Conservation (phyloP, 2,888 invertebrate species). For the Rotaria socialis region DNA sequence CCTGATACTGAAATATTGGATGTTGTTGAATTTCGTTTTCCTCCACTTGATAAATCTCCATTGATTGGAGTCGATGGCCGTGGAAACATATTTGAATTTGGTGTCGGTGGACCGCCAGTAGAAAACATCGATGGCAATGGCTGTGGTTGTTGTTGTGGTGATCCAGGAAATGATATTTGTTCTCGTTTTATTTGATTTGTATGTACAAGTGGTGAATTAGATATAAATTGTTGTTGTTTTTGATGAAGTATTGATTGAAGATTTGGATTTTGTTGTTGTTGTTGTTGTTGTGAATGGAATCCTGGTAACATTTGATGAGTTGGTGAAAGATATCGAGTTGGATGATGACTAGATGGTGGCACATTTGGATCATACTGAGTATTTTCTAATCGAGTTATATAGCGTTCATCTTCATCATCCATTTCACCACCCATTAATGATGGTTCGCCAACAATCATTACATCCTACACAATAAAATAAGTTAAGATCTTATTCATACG, state of each 20-base stretch:
- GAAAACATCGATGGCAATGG: slow-evolving; percentile 22
- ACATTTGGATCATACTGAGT: slow-evolving; percentile 76
- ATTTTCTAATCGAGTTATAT: slow-evolving; percentile 95
- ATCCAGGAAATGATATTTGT: not conserved
- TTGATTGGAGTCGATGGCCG: not conserved
- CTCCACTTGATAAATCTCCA: not conserved
- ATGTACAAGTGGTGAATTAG: not conserved
- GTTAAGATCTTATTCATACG: no score
- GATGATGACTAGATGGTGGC: not conserved
- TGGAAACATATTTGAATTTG: not conserved
- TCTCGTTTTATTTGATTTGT: slow-evolving; percentile 28
- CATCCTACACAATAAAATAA: slow-evolving; percentile 69
- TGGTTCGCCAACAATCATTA: slow-evolving; percentile 99
- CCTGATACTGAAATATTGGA: no score
- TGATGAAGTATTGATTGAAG: slow-evolving; percentile 18
- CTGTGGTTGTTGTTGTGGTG: not conserved
- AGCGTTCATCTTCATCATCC: slow-evolving; percentile 95
- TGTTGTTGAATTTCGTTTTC: not conserved
- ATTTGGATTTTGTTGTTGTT: slow-evolving; percentile 10
- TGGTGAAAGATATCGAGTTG: not conserved
- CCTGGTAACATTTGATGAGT: not conserved
- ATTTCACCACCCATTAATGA: slow-evolving; percentile 99
- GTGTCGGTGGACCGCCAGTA: not conserved
- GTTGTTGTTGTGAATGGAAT: not conserved
- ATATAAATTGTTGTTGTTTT: slow-evolving; percentile 1